Evolutionary conservation across 2,797 vertebrate genomes (phyloP), one percentile per base, ranked within the genome.

Genomic region (Paratrypauchen microcephalus): DNA sequence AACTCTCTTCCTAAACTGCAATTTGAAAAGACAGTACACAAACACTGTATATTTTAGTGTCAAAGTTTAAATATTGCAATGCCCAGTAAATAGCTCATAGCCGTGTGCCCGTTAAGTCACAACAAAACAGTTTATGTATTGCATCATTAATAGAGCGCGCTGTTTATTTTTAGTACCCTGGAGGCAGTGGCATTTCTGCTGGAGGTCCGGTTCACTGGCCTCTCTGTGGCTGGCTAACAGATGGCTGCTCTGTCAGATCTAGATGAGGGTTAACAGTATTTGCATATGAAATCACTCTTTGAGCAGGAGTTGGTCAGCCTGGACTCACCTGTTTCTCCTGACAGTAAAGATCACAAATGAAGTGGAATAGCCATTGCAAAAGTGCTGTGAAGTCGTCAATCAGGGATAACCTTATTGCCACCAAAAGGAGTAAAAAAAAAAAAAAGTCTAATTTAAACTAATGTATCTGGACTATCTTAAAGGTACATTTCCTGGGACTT

Each of bases 231-330:
- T 80, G 69, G 72, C 77, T 73, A 88, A 85, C 89, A 92, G 90
- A 93, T 91, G 90, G 88, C 69, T 39, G 18, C 86, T 81, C 84
- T 74, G 83, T 87, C 77, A 84, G 83, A 84, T 67, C 75, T 82
- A 82, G 81, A 76, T 80, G 74, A 64, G 65, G 89, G 85, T 91
- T 85, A 88, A 78, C 69, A 55, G 65, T 81, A 91, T 91, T 91
- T 89, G 86, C 88, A 90, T 89, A 84, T 85, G 71, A 86, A 87
- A 86, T 84, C 83, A 73, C 65, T 80, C 77, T 79, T 74, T 24
- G 74, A 76, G 77, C 76, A 72, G 77, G 71, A 83, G 77, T 69
- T 30, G n/a, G 82, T 78, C 80, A 79, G 85, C 79, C 41, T 78
- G 74, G 58, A 18, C 77, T 85, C 72, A 81, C 75, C 76, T 74